Percentiles rank a stretch among this genome's conserved stretches.
Evolutionary conservation across 2,113 vertebrate genomes (phyloP).

Genomic region (Chloropsis cyanopogon): DNA sequence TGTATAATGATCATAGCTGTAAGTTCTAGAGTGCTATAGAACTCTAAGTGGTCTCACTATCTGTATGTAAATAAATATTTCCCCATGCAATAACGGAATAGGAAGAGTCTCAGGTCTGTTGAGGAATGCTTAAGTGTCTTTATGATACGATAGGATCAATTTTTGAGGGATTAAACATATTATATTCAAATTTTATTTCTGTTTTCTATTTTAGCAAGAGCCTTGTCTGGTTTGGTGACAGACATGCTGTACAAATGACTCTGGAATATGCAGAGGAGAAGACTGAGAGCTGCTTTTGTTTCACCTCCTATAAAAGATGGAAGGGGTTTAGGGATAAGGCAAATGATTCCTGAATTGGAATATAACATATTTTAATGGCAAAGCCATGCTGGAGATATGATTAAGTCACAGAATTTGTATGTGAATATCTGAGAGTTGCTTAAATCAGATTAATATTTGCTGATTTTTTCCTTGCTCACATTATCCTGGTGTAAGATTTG

Average conservation of each 20-base stretch:
- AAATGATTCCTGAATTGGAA: not conserved
- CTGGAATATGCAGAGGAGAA: not conserved
- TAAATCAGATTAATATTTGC: not conserved
- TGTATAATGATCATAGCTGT: not conserved
- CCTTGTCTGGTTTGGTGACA: not conserved
- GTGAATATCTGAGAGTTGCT: not conserved
- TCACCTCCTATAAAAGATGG: not conserved
- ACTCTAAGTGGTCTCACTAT: not conserved
- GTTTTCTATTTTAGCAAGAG: not conserved
- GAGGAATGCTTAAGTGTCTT: not conserved
- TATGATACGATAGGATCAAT: not conserved
- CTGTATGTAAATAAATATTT: not conserved
- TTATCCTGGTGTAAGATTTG: not conserved
- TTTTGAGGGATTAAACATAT: not conserved
- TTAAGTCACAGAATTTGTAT: not conserved
- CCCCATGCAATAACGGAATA: not conserved
- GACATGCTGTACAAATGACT: accelerated
- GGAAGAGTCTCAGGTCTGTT: not conserved
- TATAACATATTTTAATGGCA: not conserved
- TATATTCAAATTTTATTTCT: not conserved
- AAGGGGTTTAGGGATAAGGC: not conserved
- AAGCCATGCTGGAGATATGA: not conserved
- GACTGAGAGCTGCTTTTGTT: not conserved
- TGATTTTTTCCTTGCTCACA: not conserved
- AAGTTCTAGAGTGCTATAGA: not conserved